Base-by-base conservation (phyloP, 2,888 invertebrate species). In the Lithosia quadra region DNA sequence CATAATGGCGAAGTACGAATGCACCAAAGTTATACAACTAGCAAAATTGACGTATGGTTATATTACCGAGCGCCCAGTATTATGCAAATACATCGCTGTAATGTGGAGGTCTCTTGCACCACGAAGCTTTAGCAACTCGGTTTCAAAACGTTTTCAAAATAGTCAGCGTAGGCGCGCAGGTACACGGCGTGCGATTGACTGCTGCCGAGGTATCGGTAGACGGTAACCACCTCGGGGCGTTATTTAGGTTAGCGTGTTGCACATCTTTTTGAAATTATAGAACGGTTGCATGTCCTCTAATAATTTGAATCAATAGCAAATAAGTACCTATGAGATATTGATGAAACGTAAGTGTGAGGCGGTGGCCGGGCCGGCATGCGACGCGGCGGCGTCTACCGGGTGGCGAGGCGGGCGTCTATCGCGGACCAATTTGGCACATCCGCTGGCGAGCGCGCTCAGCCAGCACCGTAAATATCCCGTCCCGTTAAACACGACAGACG, bases 401-500 rank as follows among this genome's bases (percentile, higher is more conserved):
- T 88, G 90, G 87, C 91, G 89, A 76, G 84, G 79, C 88, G 85
- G 53, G 73, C 83, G 91, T 91, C 92, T 90, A 90, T 88, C 90
- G 89, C 90, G 89, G 85, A 92, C 92, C 87, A 88, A 93, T 94
- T 95, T 94, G 94, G 94, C 94, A 94, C 94, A 94, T 94, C 94
- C 94, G 94, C 91, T 84, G 86, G 82, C 88, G 89, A 88, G 86
- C 89, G 92, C 89, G 84, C 86, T 87, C 88, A 82, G 82, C 76
- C 85, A 86, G 77, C 78, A 85, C 90, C 88, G 90, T 91, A 94
- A 94, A 94, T 94, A 94, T 90, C 86, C 86, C 88, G 85, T 87
- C 86, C 86, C 85, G 86, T 87, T 88, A 88, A 76, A 84, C 79
- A 80, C 81, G 79, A 78, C 80, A 83, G 77, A 82, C 83, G 80